Conservation (phyloP, 2,888 invertebrate genomes). For the Pseudeuparius sepicola region DNA sequence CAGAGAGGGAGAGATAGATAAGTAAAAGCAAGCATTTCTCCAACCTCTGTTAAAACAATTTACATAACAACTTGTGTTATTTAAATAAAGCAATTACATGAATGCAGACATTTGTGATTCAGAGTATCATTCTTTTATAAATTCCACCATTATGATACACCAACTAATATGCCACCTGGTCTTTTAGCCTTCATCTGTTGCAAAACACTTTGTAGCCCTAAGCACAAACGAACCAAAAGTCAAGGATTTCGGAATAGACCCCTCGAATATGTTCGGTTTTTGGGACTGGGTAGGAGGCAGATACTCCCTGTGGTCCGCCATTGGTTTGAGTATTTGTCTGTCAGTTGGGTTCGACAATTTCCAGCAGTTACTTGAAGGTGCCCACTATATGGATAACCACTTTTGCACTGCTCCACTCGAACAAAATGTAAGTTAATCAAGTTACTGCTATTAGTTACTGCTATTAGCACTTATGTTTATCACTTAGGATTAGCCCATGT, state of each 20-base stretch:
- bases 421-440: constrained; percentile 63
- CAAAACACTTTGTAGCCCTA: constrained; percentile 96
- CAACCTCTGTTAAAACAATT: too few relatives aligned
- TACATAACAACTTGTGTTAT: too few relatives aligned
- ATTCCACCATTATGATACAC: too few relatives aligned
- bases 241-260: constrained; percentile 94
- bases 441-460: too few relatives aligned
- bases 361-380: constrained; percentile 82
- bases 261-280: constrained; percentile 98
- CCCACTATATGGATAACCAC: constrained; percentile 89
- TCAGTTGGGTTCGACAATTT: constrained; percentile 94
- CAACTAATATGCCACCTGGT: too few relatives aligned
- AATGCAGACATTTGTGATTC: too few relatives aligned
- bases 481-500: too few relatives aligned
- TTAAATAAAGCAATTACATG: too few relatives aligned
- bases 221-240: constrained; percentile 93
- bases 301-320: constrained; percentile 97
- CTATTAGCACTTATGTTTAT: too few relatives aligned
- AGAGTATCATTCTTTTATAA: too few relatives aligned
- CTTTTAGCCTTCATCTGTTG: constrained; percentile 65
- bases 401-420: constrained; percentile 78
- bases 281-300: constrained; percentile 99
- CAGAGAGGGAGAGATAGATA: too few relatives aligned
- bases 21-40: too few relatives aligned
- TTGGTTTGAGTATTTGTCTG: constrained; percentile 91